These are phyloP conservation scores for Phalloptychus januarius DNA, from an alignment of 2,797 vertebrate genomes.

Conservation along the genomic window DNA sequence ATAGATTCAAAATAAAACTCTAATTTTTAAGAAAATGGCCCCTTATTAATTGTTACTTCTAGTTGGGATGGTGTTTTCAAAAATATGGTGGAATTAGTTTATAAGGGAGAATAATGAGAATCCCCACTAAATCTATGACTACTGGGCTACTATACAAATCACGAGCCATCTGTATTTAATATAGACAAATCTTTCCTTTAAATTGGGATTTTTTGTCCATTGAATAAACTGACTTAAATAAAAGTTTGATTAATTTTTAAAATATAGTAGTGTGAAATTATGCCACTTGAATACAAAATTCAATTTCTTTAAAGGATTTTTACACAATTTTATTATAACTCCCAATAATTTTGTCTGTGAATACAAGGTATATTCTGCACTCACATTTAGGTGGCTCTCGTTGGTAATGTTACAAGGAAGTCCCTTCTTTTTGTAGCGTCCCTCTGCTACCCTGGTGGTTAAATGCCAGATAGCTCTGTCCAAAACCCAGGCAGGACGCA, in stretches of 20 bases:
- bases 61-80: no score
- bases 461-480: constrained; percentile 93
- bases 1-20: no score
- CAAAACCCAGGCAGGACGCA: constrained; percentile 93
- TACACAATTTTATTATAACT: not conserved
- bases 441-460: constrained; percentile 84
- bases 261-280: not conserved
- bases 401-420: constrained; percentile 86
- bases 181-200: not conserved
- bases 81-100: no score
- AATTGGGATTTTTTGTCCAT: not conserved
- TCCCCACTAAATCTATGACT: not conserved
- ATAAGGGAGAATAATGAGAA: not conserved
- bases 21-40: no score
- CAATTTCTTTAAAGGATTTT: not conserved
- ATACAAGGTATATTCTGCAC: constrained; percentile 44
- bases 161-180: not conserved
- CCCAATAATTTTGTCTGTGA: not conserved
- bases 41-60: no score
- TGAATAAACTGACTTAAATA: not conserved
- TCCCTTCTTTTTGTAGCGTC: constrained; percentile 82
- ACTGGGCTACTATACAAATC: not conserved
- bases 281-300: not conserved
- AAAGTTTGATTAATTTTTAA: not conserved
- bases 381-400: constrained; percentile 88